phyloP scores from a whole-genome alignment of 2,113 vertebrate species.

The sheep (Ovis aries) region DNA sequence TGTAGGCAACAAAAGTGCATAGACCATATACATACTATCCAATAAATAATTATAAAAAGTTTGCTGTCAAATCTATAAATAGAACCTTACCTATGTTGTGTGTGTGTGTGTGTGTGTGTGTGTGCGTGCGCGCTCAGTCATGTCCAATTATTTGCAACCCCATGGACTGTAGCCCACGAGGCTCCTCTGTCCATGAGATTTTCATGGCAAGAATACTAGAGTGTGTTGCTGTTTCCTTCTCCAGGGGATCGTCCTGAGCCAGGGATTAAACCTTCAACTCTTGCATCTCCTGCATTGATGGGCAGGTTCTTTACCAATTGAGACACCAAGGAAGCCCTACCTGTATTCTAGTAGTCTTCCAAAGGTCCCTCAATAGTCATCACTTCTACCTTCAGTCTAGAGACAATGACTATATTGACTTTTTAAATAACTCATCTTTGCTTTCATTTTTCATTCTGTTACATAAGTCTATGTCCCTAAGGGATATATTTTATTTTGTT shows the following conservation, averaged over 20 bases:
- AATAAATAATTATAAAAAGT: neutral
- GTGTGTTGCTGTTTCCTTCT: neutral
- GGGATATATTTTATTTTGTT: neutral
- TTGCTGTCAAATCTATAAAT: neutral
- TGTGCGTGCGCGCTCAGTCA: accelerated
- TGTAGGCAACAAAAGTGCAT: neutral
- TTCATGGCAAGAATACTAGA: neutral
- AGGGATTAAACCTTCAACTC: neutral
- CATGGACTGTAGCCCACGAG: neutral
- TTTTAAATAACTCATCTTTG: neutral
- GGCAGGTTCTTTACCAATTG: neutral
- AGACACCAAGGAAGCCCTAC: neutral
- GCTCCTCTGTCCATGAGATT: neutral
- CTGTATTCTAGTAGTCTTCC: neutral
- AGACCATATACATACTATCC: neutral
- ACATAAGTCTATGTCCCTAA: neutral
- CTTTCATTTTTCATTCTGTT: neutral
- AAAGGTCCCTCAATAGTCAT: neutral
- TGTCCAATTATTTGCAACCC: neutral
- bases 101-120: neutral
- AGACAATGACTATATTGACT: neutral
- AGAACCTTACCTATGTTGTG: neutral
- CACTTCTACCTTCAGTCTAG: neutral
- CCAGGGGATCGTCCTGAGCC: neutral
- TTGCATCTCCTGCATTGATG: neutral